phyloP scores from a whole-genome alignment of 2,113 vertebrate genomes.

The Mobula hypostoma region DNA sequence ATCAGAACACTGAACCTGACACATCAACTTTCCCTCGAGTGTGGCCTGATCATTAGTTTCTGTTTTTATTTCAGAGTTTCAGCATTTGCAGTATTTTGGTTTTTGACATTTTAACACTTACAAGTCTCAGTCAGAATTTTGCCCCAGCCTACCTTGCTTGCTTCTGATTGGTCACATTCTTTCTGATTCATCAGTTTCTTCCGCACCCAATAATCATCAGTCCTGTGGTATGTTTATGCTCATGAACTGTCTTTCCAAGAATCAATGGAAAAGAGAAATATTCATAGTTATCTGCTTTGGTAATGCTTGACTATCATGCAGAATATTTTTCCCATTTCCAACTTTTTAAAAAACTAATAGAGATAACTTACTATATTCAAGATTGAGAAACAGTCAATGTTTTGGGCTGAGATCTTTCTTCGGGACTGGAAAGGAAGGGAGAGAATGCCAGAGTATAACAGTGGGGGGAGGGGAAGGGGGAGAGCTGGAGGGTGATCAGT shows the following conservation, averaged over 20 bases:
- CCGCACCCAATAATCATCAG: no score
- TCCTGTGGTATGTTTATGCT: no score
- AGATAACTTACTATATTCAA: neutral
- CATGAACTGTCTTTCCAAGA: no score
- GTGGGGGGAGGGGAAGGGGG: no score
- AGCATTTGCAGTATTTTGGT: no score
- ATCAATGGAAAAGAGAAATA: no score
- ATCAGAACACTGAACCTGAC: neutral
- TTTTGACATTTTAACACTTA: neutral
- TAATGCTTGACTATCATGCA: neutral
- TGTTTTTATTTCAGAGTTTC: neutral
- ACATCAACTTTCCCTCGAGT: neutral
- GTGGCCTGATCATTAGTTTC: neutral
- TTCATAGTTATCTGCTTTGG: neutral
- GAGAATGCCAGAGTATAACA: no score
- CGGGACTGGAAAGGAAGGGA: no score
- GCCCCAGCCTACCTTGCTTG: neutral
- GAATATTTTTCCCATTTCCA: neutral
- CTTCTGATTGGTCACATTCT: neutral
- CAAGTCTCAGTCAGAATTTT: neutral
- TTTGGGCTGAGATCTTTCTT: no score
- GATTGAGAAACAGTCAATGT: no score
- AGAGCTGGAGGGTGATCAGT: no score
- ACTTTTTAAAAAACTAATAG: neutral
- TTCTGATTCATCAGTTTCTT: no score